Conservation (phyloP, 2,797 vertebrate species). For the Phrynocephalus forsythii region DNA sequence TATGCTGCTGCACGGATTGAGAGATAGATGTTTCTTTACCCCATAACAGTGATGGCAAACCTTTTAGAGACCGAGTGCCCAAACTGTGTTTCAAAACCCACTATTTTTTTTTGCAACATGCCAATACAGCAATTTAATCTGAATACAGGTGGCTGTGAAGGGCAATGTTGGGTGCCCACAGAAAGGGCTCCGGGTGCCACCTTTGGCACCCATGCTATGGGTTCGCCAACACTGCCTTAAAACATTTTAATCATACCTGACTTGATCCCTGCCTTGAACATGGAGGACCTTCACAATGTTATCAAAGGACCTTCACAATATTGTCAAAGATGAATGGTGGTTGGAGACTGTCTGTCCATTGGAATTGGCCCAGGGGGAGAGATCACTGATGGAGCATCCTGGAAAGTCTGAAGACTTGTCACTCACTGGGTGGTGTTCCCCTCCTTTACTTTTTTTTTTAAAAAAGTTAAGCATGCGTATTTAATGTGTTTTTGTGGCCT, state of each 20-base stretch:
- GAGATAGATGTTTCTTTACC: background rate
- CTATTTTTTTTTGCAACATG: too few species aligned
- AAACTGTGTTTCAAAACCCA: too few species aligned
- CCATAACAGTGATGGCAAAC: too few species aligned
- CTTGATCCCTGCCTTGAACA: background rate
- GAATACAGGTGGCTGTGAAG: too few species aligned
- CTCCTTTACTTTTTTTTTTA: background rate
- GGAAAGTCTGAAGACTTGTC: background rate
- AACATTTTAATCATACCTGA: too few species aligned
- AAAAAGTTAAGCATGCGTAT: background rate
- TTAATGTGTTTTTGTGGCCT: background rate
- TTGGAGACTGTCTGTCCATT: background rate
- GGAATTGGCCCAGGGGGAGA: background rate
- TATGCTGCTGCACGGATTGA: background rate
- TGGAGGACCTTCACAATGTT: background rate
- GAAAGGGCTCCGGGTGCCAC: too few species aligned
- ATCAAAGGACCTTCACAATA: background rate
- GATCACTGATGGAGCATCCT: background rate
- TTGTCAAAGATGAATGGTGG: background rate
- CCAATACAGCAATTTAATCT: too few species aligned
- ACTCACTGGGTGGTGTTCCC: background rate
- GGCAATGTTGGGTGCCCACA: too few species aligned
- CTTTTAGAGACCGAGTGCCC: too few species aligned
- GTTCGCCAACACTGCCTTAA: too few species aligned
- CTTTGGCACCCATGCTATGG: too few species aligned